Base-by-base conservation (phyloP, 2,113 vertebrate species). In the Sander vitreus region DNA sequence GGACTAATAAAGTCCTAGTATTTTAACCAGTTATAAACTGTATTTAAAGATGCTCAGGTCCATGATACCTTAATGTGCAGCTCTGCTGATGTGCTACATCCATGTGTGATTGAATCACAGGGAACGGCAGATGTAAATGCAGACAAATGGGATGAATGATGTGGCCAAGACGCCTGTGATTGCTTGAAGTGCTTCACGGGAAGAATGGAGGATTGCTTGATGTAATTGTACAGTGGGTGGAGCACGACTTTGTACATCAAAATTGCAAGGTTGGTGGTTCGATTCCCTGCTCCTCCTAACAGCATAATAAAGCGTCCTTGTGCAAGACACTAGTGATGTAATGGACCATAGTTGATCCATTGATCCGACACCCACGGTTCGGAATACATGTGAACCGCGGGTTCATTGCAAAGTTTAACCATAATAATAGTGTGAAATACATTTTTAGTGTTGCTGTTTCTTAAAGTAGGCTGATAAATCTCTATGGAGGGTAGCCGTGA, bases 41-140 rank as follows among this genome's bases (percentile, higher is more conserved):
- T 12, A 25, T 23, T 33, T 65, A 30, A 69, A 33, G 21, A 25
- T 47, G 10, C 21, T 39, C 53, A 58, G 47, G 43, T 70, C 25
- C 5, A 4, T 51, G 6, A 36, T 25, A 5, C 43, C 2, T 47
- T 39, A 43, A 54, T 70, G 23, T 47, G 5, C 25, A 19, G 4
- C 64, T 78, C 51, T 60, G 58, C 69, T 71, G 73, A 59, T 64
- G 23, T 14, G 58, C 69, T 70, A 8, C 63, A 70, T 43, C 23
- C 58, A 19, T 23, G 23, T 23, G 30, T 70, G 60, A 82, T 30
- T 69, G 55, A 84, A 65, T 71, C 77, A 78, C 63, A 27, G 53
- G 58, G 51, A 67, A 79, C 13, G 66, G 14, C 66, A 73, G 59
- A 86, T 73, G 57, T 69, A 79, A 76, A 78, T 84, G 13, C 27